Conservation (phyloP, 2,888 invertebrate genomes). For the Catocala nupta region DNA sequence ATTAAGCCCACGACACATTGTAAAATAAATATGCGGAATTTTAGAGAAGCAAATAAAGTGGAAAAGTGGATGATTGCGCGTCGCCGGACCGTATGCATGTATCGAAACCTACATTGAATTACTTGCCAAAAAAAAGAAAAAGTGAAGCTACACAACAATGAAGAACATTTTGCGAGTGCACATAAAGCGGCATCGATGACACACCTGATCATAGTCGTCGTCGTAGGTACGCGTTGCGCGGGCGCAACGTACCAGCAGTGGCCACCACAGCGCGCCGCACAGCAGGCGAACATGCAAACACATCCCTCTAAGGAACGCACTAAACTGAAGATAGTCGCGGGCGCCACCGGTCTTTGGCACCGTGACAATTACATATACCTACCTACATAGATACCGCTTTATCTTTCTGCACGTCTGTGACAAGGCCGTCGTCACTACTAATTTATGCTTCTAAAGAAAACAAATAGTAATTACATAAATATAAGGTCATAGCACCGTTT, state of each 20-base stretch:
- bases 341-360: conserved; percentile 81
- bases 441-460: conserved; percentile 39
- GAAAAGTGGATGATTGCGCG: conserved; percentile 75
- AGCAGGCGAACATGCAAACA: conserved; percentile 85
- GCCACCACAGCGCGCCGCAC: conserved; percentile 86
- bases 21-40: conserved; percentile 65
- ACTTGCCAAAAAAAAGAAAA: conserved; percentile 67
- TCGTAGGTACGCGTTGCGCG: conserved; percentile 78
- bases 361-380: conserved; percentile 73
- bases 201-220: conserved; percentile 86
- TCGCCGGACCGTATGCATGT: conserved; percentile 58
- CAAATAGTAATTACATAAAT: conserved; percentile 6
- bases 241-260: conserved; percentile 80
- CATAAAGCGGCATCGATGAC: conserved; percentile 74
- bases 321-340: conserved; percentile 83
- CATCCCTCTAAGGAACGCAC: conserved; percentile 84
- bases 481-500: conserved; percentile 2
- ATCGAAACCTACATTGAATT: conserved; percentile 61
- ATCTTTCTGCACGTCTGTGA: conserved; percentile 75
- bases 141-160: conserved; percentile 76
- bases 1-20: conserved; percentile 70
- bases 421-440: conserved; percentile 62
- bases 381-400: conserved; percentile 63
- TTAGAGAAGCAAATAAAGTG: conserved; percentile 78
- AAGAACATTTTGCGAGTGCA: conserved; percentile 68